Evolutionary conservation across 1,140 invertebrate species (phyloP), one percentile per base, ranked within the genome.

Genomic region (Odontomachus brunneus): DNA sequence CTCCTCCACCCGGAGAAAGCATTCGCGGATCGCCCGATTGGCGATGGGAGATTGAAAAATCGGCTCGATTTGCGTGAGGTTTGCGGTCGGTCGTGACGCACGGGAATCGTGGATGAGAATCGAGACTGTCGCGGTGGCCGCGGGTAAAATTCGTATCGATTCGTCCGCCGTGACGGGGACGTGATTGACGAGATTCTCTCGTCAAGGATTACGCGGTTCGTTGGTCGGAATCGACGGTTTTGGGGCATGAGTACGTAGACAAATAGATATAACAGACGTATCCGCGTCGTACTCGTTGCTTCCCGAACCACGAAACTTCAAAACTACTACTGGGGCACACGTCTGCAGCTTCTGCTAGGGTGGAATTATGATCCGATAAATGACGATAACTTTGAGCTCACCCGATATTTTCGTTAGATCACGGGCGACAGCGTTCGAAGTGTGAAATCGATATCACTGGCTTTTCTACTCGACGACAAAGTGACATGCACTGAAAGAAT

Each of bases 161-260:
- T 87, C 82, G 85, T 82, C 72, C 49, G 53, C 29, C 73, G 85
- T 76, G 74, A 82, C 59, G 63, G 53, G 69, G 33, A 80, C 81
- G 86, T 89, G 86, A 89, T 89, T 89, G 87, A 89, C 87, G 87
- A 86, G 86, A 62, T 67, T 85, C 86, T 88, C 87, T 84, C 86
- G 86, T 86, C 84, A 85, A 85, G 86, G 86, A 89, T 88, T 88
- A 89, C 71, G 84, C 84, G 86, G 86, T 89, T 88, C 87, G 87
- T 89, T 89, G 87, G 71, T 89, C 62, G 86, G 75, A 73, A 88
- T 51, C 63, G 84, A 85, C 83, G 84, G 86, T 88, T 88, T 85
- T 82, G 78, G 67, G 74, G 73, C 78, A 83, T 73, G 86, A 85
- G 80, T 81, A 73, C 87, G 80, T 88, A 85, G 83, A 88, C 86